Base-by-base conservation (phyloP, 2,888 invertebrate species). In the Cryptocephalus primarius region DNA sequence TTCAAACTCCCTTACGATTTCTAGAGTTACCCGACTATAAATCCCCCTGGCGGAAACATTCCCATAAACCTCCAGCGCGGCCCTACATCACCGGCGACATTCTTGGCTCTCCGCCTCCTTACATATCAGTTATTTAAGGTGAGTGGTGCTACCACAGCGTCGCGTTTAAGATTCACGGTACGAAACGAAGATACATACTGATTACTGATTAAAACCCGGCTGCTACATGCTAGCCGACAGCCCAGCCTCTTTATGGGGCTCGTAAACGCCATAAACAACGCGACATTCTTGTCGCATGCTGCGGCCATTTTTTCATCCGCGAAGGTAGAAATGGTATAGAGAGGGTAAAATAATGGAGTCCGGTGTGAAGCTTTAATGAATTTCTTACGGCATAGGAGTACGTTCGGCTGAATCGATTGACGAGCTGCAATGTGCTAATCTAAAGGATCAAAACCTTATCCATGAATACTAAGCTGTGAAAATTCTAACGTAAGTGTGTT, bases 101-200 rank as follows among this genome's bases (percentile, higher is more conserved):
- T 22, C 22, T 22, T 22, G 22, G 22, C 22, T 22, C 22, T 22
- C 22, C 22, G 6, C 22, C 22, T 22, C 36, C 36, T 11, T 36
- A 36, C 12, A 12, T 36, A 36, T 36, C 12, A 11, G 36, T 36
- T 36, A 36, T 36, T 36, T 36, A 36, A 36, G 36, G 36, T 11
- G 12, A 36, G 12, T 12, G 12, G n/a, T 36, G 36, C 42, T 42
- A 42, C 42, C 42, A 42, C 32, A 42, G 6, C 42, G 47, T 47
- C 49, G 47, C 43, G 42, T 44, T 40, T 34, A n/a, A 45, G 49
- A 49, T 49, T 49, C 44, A 47, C 43, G 34, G 43, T 45, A 40
- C 36, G 63, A 64, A 66, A 58, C 62, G 64, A 62, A 65, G 66
- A 66, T 68, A 68, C 66, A 68, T 66, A 67, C 66, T 67, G 66